Percentiles rank a stretch among this genome's conserved stretches.
These are phyloP conservation scores for Hassar affinis DNA, from an alignment of 2,113 vertebrate genomes.

Conservation along the genomic window DNA sequence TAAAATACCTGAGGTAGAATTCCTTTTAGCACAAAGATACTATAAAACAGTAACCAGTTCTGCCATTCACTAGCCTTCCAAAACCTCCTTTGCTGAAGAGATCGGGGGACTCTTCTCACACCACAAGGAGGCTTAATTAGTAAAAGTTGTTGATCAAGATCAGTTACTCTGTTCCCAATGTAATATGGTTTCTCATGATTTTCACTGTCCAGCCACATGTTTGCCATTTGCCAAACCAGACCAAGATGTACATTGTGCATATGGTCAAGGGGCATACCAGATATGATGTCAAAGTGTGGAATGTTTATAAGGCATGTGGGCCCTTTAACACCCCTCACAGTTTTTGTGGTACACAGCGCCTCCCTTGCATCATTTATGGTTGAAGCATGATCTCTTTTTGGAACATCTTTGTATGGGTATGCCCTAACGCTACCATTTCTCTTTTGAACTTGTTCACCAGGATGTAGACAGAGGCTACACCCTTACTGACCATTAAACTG, in stretches of 20 bases:
- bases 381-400: conserved; percentile 43
- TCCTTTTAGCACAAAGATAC: conserved; percentile 43
- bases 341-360: conserved; percentile 26
- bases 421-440: conserved; percentile 34
- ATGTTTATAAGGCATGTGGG: conserved; percentile 45
- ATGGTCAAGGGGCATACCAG: conserved; percentile 45
- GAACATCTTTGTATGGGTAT: conserved; percentile 49
- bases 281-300: conserved; percentile 44
- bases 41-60: conserved; percentile 43
- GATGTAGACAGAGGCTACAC: conserved; percentile 47
- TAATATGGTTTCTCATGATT: conserved; percentile 46
- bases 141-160: conserved; percentile 44
- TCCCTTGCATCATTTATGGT: conserved; percentile 38
- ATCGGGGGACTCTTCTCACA: conserved; percentile 43
- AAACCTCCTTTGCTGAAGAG: conserved; percentile 45
- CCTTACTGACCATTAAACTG: conserved; percentile 47
- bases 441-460: conserved; percentile 44
- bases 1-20: conserved; percentile 36
- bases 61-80: conserved; percentile 52
- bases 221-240: conserved; percentile 46
- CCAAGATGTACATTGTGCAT: conserved; percentile 52
- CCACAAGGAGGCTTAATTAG: conserved; percentile 48
- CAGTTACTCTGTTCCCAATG: conserved; percentile 29
- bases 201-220: conserved; percentile 49
- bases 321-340: neutral